Percentiles rank a stretch among this genome's conserved stretches.
These are phyloP conservation scores for Ichneumon xanthorius DNA, from an alignment of 2,888 invertebrate genomes.

Conservation along the genomic window DNA sequence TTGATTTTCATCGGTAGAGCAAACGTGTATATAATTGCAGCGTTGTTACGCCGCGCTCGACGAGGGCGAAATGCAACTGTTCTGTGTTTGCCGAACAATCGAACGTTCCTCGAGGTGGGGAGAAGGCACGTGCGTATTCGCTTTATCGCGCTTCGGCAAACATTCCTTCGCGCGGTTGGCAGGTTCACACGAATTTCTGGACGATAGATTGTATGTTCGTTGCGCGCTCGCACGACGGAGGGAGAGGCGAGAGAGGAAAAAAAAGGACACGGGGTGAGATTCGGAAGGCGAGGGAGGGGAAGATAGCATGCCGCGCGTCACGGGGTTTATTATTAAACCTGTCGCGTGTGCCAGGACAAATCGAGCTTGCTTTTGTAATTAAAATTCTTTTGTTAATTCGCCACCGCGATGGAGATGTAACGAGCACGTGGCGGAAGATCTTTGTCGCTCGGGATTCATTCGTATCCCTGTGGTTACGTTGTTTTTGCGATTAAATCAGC, in stretches of 20 bases:
- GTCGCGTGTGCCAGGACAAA: conserved; percentile 54
- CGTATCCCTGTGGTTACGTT: background rate
- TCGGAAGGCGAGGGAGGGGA: conserved; percentile 6
- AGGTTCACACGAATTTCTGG: conserved; percentile 57
- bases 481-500: background rate
- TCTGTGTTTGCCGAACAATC: background rate
- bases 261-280: conserved; percentile 33
- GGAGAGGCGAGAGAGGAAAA: conserved; percentile 1
- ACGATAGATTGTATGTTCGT: conserved; percentile 37
- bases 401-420: background rate
- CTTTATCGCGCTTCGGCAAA: conserved; percentile 60
- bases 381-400: conserved; percentile 42
- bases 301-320: conserved; percentile 29
- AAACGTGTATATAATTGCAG: background rate
- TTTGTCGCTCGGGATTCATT: background rate
- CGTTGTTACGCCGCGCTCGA: background rate
- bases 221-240: conserved; percentile 14
- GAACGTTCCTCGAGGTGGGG: background rate
- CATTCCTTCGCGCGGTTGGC: conserved; percentile 27
- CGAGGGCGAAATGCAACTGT: background rate
- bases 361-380: conserved; percentile 53
- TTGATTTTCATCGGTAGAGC: conserved; percentile 10
- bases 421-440: background rate
- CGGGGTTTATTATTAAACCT: conserved; percentile 62
- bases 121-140: conserved; percentile 18